phyloP scores from a whole-genome alignment of 2,797 vertebrate genomes.

The Monodelphis domestica region DNA sequence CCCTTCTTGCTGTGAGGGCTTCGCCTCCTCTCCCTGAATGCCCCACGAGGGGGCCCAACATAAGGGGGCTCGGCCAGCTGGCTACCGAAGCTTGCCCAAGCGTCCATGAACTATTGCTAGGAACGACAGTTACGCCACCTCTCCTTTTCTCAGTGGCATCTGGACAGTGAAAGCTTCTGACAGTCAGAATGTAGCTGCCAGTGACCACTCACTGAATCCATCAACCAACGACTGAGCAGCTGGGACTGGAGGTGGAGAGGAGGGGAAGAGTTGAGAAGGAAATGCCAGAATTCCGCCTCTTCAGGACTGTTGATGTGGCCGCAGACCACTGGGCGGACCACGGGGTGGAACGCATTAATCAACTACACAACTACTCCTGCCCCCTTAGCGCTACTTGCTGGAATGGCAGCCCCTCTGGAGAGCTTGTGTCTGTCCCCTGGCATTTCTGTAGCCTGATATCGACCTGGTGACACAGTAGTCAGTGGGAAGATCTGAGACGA shows the following conservation, averaged over 20 bases:
- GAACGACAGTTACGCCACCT: neutral
- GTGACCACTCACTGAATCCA: neutral
- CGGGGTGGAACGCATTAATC: neutral
- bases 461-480: neutral
- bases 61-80: neutral
- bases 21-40: neutral
- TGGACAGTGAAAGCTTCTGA: neutral
- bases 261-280: too few relatives aligned
- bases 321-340: neutral
- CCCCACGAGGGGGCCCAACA: neutral
- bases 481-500: neutral
- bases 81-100: neutral
- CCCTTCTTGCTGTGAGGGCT: neutral
- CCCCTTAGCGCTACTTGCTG: neutral
- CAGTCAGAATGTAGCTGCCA: neutral
- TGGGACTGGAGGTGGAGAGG: neutral
- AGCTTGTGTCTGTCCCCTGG: too few relatives aligned
- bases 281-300: neutral
- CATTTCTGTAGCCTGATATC: too few relatives aligned
- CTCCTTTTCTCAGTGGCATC: neutral
- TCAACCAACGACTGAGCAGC: neutral
- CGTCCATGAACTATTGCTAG: neutral
- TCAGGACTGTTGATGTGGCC: neutral
- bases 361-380: neutral
- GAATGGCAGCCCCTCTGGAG: neutral